phyloP scores from a whole-genome alignment of 1,140 invertebrate genomes.

The Drosophila baimaii region DNA sequence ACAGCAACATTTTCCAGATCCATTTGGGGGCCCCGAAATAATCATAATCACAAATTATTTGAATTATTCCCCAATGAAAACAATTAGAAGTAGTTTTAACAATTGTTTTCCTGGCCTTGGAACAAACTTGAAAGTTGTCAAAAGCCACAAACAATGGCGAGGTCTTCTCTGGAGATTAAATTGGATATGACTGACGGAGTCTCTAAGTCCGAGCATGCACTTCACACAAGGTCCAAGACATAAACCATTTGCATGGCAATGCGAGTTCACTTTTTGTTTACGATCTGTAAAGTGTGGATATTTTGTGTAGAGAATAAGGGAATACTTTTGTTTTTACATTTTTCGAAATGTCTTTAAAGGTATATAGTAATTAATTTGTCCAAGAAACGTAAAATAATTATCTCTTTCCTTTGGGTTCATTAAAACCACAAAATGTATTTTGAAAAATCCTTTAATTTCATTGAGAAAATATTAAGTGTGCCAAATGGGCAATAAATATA shows the following conservation, averaged over 20 bases:
- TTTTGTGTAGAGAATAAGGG: neutral
- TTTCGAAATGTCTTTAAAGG: no score
- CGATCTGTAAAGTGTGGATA: constrained; percentile 8
- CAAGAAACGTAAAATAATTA: neutral
- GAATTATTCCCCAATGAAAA: neutral
- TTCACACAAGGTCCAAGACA: constrained; percentile 31
- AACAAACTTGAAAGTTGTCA: constrained; percentile 40
- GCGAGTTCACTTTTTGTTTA: constrained; percentile 17
- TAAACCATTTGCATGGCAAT: constrained; percentile 43
- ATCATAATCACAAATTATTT: constrained; percentile 3
- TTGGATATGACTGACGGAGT: constrained; percentile 4
- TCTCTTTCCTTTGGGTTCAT: constrained; percentile 17
- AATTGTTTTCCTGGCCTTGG: constrained; percentile 28
- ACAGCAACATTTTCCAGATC: constrained; percentile 4
- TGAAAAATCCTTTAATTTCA: constrained; percentile 22
- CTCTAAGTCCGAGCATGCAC: constrained; percentile 22
- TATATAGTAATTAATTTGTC: neutral
- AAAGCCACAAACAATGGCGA: constrained; percentile 51
- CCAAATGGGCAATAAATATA: constrained; percentile 18
- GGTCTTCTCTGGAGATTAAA: constrained; percentile 27
- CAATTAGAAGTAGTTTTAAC: neutral
- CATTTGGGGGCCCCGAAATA: neutral
- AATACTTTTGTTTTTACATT: neutral
- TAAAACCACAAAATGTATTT: constrained; percentile 10
- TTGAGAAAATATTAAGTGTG: constrained; percentile 28